phyloP scores from a whole-genome alignment of 2,113 vertebrate species.

The Regulus satrapa region DNA sequence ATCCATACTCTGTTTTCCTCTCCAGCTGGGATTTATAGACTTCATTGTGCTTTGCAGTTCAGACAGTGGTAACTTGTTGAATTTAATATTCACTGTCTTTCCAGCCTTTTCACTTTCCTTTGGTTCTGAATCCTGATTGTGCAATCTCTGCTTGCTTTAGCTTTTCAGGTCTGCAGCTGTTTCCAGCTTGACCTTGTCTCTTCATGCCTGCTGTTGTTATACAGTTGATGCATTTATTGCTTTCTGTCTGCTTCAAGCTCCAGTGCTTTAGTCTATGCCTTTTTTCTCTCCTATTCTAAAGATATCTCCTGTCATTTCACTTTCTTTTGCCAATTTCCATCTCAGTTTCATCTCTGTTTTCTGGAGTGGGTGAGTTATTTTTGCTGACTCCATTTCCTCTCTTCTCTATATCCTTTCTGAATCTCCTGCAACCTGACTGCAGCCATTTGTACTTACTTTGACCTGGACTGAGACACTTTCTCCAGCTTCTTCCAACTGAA shows the following conservation, averaged over 20 bases:
- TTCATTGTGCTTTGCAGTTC: background rate
- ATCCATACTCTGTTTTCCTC: background rate
- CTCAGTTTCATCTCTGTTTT: constrained; percentile 3
- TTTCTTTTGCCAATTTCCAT: constrained; percentile 33
- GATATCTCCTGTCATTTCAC: background rate
- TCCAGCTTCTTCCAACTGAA: background rate
- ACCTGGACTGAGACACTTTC: background rate
- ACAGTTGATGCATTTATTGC: background rate
- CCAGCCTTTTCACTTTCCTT: background rate
- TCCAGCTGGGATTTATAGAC: background rate
- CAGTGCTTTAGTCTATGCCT: background rate
- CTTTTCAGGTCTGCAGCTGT: background rate
- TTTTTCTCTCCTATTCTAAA: background rate
- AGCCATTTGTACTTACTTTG: background rate
- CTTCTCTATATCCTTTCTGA: background rate
- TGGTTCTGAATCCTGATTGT: background rate
- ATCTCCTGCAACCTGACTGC: background rate
- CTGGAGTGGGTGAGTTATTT: constrained; percentile 10
- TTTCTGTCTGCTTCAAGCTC: background rate
- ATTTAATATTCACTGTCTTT: background rate
- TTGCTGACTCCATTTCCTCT: constrained; percentile 26
- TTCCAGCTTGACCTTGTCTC: background rate
- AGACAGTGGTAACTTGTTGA: background rate
- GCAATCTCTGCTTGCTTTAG: background rate
- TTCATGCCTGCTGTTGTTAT: background rate